phyloP scores from a whole-genome alignment of 1,140 invertebrate species.

The Onthophagus taurus region DNA sequence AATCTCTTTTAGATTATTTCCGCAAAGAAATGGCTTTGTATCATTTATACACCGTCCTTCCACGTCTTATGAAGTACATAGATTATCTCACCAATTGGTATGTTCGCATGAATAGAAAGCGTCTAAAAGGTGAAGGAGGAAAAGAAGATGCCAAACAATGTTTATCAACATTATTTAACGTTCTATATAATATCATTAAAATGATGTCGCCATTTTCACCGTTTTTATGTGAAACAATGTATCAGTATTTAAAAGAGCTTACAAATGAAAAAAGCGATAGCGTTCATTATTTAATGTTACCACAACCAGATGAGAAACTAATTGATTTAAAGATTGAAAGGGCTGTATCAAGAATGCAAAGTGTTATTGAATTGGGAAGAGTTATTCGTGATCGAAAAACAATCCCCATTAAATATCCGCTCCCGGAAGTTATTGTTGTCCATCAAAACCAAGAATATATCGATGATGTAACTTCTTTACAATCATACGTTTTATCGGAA shows the following conservation, averaged over 20 bases:
- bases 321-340: constrained; percentile 84
- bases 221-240: constrained; percentile 94
- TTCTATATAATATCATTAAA: constrained; percentile 80
- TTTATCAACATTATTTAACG: constrained; percentile 79
- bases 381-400: constrained; percentile 88
- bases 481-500: constrained; percentile 87
- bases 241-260: constrained; percentile 68
- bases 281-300: constrained; percentile 85
- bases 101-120: constrained; percentile 89
- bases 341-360: constrained; percentile 87
- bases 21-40: constrained; percentile 91
- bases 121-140: constrained; percentile 80
- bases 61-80: constrained; percentile 88
- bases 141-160: constrained; percentile 73
- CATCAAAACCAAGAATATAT: constrained; percentile 73
- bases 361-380: constrained; percentile 88
- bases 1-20: constrained; percentile 83
- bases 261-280: constrained; percentile 49
- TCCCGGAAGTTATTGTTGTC: constrained; percentile 92
- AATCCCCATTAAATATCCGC: constrained; percentile 91
- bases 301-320: constrained; percentile 56
- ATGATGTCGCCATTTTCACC: constrained; percentile 97
- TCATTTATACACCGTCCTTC: constrained; percentile 90
- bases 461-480: constrained; percentile 69
- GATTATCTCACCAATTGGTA: constrained; percentile 98